Conservation (phyloP, 2,888 invertebrate species). For the Drosophila merina region DNA sequence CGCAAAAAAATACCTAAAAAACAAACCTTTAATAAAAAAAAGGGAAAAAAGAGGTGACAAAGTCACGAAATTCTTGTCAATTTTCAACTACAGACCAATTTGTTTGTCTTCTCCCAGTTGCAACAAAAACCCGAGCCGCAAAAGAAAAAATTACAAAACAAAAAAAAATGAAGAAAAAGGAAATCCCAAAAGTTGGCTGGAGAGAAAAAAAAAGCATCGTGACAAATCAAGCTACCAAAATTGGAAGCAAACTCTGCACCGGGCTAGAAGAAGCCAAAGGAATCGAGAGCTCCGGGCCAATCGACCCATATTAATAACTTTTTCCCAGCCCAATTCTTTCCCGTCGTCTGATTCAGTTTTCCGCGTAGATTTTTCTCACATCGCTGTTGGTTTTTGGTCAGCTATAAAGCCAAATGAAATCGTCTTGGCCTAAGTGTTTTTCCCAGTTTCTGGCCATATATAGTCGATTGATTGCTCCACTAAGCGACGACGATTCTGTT, state of each 20-base stretch:
- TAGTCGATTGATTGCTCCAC: conserved; percentile 81
- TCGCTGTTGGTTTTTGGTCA: conserved; percentile 62
- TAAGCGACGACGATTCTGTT: conserved; percentile 57
- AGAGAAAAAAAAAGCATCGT: conserved; percentile 74
- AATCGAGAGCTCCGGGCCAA: conserved; percentile 28
- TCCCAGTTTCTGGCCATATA: conserved; percentile 74
- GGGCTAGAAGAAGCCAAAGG: conserved; percentile 35
- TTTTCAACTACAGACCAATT: conserved; percentile 84
- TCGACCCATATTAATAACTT: conserved; percentile 71
- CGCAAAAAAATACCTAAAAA: conserved; percentile 24
- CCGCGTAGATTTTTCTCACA: conserved; percentile 45
- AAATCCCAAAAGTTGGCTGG: conserved; percentile 9
- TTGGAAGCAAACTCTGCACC: conserved; percentile 73
- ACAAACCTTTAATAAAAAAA: conserved; percentile 40
- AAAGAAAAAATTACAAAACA: conserved; percentile 21
- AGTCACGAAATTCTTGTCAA: conserved; percentile 84
- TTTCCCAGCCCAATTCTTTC: conserved; percentile 52
- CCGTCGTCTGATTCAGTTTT: conserved; percentile 38
- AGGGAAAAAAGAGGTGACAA: conserved; percentile 82
- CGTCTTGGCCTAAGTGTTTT: conserved; percentile 73
- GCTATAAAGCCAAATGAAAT: conserved; percentile 73
- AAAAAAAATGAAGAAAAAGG: conserved; percentile 25
- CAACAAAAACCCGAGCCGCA: conserved; percentile 43
- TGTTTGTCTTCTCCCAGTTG: conserved; percentile 80
- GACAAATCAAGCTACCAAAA: conserved; percentile 84